phyloP scores from a whole-genome alignment of 2,888 invertebrate species.

The Dyspetes luteomarginatus region DNA sequence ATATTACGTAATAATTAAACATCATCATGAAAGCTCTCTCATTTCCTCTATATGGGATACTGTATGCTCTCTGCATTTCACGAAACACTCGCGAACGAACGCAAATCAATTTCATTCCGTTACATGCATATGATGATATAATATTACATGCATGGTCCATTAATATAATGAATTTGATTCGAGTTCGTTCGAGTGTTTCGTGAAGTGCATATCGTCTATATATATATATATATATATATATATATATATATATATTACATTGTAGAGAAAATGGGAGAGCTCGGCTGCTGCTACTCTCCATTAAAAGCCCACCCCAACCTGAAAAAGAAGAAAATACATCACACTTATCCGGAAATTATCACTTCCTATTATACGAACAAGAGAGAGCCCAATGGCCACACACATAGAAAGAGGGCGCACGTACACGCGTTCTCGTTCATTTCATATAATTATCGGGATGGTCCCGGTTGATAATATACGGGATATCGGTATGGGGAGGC shows the following conservation, averaged over 20 bases:
- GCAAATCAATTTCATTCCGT: neutral
- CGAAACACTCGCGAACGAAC: neutral
- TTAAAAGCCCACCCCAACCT: conserved; percentile 37
- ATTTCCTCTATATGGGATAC: too few relatives aligned
- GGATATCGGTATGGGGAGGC: conserved; percentile 31
- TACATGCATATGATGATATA: neutral
- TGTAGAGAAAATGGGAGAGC: neutral
- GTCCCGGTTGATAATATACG: conserved; percentile 70
- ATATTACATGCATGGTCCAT: neutral
- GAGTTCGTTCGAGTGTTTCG: neutral
- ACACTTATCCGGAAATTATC: conserved; percentile 75
- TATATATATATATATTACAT: too few relatives aligned
- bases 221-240: neutral
- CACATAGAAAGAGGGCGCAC: conserved; percentile 39
- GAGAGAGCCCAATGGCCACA: conserved; percentile 29
- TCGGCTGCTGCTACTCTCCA: conserved; percentile 1
- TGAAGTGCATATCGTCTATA: neutral
- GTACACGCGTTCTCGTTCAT: conserved; percentile 73
- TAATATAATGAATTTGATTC: neutral
- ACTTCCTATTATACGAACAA: conserved; percentile 72
- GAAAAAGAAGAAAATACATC: conserved; percentile 73
- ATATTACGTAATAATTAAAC: neutral
- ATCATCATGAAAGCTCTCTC: too few relatives aligned
- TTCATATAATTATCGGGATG: conserved; percentile 79
- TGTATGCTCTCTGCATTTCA: neutral